phyloP scores from a whole-genome alignment of 2,888 invertebrate species.

The Macaria liturata region DNA sequence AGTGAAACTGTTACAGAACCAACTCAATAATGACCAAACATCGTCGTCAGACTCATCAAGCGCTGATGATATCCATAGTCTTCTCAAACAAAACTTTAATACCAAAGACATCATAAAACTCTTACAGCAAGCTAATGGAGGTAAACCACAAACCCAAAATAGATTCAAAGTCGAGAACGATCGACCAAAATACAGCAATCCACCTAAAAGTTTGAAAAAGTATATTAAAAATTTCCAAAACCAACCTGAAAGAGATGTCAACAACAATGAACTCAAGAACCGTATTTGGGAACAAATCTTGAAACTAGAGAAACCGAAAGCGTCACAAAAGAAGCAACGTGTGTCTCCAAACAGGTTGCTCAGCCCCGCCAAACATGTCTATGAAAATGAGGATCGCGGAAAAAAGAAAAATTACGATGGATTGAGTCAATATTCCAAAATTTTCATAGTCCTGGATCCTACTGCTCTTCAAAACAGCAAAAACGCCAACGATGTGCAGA shows the following conservation, averaged over 20 bases:
- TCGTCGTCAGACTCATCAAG: conserved; percentile 12
- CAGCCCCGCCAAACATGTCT: not conserved
- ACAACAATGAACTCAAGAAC: conserved; percentile 5
- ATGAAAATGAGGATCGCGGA: conserved; percentile 21
- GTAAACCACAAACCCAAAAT: conserved; percentile 6
- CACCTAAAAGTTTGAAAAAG: not conserved
- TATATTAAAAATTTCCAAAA: conserved; percentile 4
- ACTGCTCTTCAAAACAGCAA: conserved; percentile 43
- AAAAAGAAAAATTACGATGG: conserved; percentile 4
- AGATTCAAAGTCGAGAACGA: conserved; percentile 1
- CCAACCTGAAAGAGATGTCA: conserved; percentile 1
- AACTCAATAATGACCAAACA: not conserved
- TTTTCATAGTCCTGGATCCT: conserved; percentile 58
- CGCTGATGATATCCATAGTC: conserved; percentile 13
- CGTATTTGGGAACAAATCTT: conserved; percentile 19
- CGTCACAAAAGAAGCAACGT: conserved; percentile 11
- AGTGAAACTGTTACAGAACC: conserved; percentile 7
- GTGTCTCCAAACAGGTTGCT: conserved; percentile 28
- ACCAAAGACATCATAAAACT: conserved; percentile 38
- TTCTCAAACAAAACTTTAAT: conserved; percentile 25
- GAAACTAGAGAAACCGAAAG: conserved; percentile 1
- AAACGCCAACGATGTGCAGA: conserved; percentile 44
- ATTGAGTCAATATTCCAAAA: conserved; percentile 52
- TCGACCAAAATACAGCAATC: not conserved
- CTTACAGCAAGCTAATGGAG: conserved; percentile 33